Base-by-base conservation (phyloP, 2,888 invertebrate genomes). In the Syrphus vitripennis region DNA sequence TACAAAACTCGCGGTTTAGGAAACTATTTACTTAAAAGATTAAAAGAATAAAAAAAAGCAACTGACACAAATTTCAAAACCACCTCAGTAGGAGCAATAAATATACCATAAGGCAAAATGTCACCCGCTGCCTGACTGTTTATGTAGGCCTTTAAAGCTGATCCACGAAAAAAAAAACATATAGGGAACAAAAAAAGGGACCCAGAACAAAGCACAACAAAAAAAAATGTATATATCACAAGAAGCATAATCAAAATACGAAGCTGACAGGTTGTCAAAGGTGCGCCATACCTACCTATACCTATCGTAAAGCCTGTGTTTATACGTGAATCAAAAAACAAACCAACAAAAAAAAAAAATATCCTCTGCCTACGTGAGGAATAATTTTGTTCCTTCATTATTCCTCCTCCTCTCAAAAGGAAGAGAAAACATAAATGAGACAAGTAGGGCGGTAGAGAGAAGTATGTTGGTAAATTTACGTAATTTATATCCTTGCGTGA, bases 201-300 rank as follows among this genome's bases (percentile, higher is more conserved):
- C 19, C 45, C 10, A 29, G 6, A 65, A 59, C 53, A 55, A 21
- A 21, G 31, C n/a, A 40, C 19, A 50, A 12, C 6, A 19, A 65
- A 31, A 34, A 65, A 29, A 29, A 31, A 83, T 12, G n/a, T 75
- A 57, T 74, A 74, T 75, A 81, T 71, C 72, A 67, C 77, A 86
- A 69, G 82, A 63, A 50, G 77, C 77, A 74, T 82, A 86, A 82
- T 86, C 81, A 82, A 81, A 86, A 82, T 82, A 82, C 86, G 77
- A 77, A 86, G 81, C 82, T 77, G 86, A 86, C 86, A 86, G 84
- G 76, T 82, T 86, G 86, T 86, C 86, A 86, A 82, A 86, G 82
- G 74, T 80, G 80, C 42, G 42, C 57, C 75, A 63, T 26, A 53
- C 75, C 53, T 19, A 34, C 34, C 59, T 59, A 21, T 19, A 34